Conservation (phyloP, 2,113 vertebrate species). For the Elanus axillaris region DNA sequence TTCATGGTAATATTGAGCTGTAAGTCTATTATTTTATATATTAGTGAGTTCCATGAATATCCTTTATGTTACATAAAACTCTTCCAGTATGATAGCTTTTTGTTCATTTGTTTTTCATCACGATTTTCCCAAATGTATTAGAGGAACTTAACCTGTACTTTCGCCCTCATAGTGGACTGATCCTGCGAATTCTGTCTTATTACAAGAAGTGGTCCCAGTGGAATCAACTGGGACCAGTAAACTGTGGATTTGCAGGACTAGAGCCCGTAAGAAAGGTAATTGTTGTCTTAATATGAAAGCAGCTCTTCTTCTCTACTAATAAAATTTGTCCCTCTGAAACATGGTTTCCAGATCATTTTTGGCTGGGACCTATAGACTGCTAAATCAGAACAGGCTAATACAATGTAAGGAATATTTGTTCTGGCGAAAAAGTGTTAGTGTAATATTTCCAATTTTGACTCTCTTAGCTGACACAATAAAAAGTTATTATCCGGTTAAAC, state of each 20-base stretch:
- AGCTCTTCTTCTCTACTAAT: neutral
- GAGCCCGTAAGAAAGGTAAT: neutral
- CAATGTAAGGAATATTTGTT: neutral
- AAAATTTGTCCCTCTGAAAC: neutral
- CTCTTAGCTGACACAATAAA: no score
- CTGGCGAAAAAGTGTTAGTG: neutral
- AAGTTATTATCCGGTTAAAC: neutral
- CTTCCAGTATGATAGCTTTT: slow-evolving; percentile 28
- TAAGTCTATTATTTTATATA: slow-evolving; percentile 69
- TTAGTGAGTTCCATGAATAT: slow-evolving; percentile 55
- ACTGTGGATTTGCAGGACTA: neutral
- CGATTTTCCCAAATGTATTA: neutral
- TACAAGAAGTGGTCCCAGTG: neutral
- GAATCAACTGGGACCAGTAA: neutral
- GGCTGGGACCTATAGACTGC: neutral
- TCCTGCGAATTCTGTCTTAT: slow-evolving; percentile 17
- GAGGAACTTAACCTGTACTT: neutral
- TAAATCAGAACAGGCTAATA: neutral
- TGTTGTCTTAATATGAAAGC: neutral
- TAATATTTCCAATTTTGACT: slow-evolving; percentile 11
- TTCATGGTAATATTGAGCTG: slow-evolving; percentile 64
- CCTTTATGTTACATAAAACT: slow-evolving; percentile 40
- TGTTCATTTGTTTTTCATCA: neutral
- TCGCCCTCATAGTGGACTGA: slow-evolving; percentile 21
- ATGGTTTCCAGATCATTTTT: neutral